phyloP scores from a whole-genome alignment of 2,113 vertebrate species.

The Sander vitreus region DNA sequence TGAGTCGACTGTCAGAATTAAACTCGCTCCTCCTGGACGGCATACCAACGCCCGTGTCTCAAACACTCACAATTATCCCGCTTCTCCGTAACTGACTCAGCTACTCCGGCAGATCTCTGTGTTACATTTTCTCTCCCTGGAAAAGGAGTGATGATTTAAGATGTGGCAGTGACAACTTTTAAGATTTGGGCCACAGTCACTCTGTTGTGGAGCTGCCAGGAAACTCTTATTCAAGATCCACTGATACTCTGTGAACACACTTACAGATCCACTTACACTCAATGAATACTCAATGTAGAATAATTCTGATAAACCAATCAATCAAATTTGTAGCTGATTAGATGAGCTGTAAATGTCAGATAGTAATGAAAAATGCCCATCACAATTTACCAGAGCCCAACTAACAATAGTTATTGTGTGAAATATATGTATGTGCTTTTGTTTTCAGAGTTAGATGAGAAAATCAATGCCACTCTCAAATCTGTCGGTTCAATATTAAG shows the following conservation, averaged over 20 bases:
- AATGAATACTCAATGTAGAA: not conserved
- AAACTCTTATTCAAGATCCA: not conserved
- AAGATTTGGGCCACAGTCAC: not conserved
- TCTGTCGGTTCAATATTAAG: not conserved
- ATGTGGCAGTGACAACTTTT: constrained; percentile 29
- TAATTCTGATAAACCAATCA: not conserved
- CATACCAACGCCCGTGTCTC: constrained; percentile 30
- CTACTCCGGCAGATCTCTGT: constrained; percentile 28
- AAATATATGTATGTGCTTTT: not conserved
- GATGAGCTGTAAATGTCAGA: not conserved
- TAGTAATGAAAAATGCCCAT: constrained; percentile 12
- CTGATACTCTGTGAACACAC: not conserved
- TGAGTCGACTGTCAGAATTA: constrained; percentile 44
- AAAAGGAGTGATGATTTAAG: constrained; percentile 28
- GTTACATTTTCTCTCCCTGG: constrained; percentile 42
- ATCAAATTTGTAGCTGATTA: not conserved
- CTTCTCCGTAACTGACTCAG: constrained; percentile 21
- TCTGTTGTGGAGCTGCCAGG: constrained; percentile 4
- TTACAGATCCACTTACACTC: not conserved
- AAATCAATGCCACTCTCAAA: not conserved
- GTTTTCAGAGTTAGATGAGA: not conserved
- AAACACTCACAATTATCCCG: constrained; percentile 39
- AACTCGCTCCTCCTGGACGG: constrained; percentile 26
- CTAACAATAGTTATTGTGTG: not conserved
- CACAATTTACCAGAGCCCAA: not conserved